Percentiles rank a stretch among this genome's conserved stretches.
Conservation (phyloP, 2,888 invertebrate genomes). For the Hylaea fasciaria region DNA sequence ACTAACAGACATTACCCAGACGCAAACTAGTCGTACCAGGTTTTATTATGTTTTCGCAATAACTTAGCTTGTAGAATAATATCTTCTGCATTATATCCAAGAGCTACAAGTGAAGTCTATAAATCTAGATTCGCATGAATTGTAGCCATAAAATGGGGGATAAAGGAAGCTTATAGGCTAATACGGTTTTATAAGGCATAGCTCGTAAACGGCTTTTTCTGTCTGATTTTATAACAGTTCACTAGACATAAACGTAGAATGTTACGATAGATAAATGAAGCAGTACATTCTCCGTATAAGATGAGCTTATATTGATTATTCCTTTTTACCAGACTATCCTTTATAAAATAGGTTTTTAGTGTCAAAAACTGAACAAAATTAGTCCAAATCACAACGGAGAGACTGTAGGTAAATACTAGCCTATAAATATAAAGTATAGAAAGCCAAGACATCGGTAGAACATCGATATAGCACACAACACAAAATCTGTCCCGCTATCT, state of each 20-base stretch:
- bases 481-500: not conserved
- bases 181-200: constrained; percentile 19
- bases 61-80: not conserved
- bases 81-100: constrained; percentile 2
- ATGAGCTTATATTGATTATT: too few relatives aligned
- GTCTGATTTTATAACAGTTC: constrained; percentile 11
- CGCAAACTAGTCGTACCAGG: not conserved
- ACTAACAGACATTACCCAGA: constrained; percentile 1
- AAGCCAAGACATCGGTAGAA: too few relatives aligned
- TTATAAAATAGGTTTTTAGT: too few relatives aligned
- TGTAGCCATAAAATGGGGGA: constrained; percentile 23
- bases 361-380: too few relatives aligned
- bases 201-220: constrained; percentile 17
- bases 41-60: not conserved
- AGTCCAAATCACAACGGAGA: too few relatives aligned
- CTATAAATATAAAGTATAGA: too few relatives aligned
- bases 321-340: too few relatives aligned
- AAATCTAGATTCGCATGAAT: constrained; percentile 27
- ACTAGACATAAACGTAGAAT: not conserved
- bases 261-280: too few relatives aligned
- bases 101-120: constrained; percentile 20
- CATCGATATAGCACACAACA: too few relatives aligned
- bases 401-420: too few relatives aligned
- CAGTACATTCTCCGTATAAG: too few relatives aligned
- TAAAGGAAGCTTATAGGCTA: constrained; percentile 20